phyloP scores from a whole-genome alignment of 1,140 invertebrate species.

The Hyles vespertilio region DNA sequence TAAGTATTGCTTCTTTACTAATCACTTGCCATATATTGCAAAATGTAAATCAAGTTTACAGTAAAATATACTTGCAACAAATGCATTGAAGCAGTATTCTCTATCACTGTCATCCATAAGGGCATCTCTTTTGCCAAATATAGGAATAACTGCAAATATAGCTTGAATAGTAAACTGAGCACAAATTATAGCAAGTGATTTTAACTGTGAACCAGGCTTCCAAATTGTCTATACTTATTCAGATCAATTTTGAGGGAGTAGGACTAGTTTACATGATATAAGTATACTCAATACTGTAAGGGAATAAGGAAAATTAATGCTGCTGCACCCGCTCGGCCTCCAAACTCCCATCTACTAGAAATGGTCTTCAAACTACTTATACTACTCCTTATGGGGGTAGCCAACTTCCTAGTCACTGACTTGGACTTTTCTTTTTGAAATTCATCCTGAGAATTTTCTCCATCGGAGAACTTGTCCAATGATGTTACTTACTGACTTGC shows the following conservation, averaged over 20 bases:
- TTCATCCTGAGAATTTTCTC: constrained; percentile 48
- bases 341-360: constrained; percentile 57
- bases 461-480: constrained; percentile 53
- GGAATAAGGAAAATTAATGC: constrained; percentile 48
- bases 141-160: constrained; percentile 41
- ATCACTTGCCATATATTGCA: constrained; percentile 42
- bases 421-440: constrained; percentile 38
- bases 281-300: constrained; percentile 47
- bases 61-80: constrained; percentile 45
- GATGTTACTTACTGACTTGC: constrained; percentile 57
- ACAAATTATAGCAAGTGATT: constrained; percentile 25
- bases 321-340: constrained; percentile 43
- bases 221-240: constrained; percentile 26
- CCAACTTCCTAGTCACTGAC: constrained; percentile 50
- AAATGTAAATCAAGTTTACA: constrained; percentile 30
- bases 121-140: constrained; percentile 39
- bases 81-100: constrained; percentile 56
- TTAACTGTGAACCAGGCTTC: constrained; percentile 39
- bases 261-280: constrained; percentile 40
- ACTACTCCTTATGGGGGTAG: constrained; percentile 51
- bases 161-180: constrained; percentile 48
- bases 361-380: constrained; percentile 27
- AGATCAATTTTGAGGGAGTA: constrained; percentile 38
- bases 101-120: constrained; percentile 40
- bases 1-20: constrained; percentile 32